These are phyloP conservation scores for Azorinus chamasolen DNA, from an alignment of 2,888 invertebrate species.

Conservation along the genomic window DNA sequence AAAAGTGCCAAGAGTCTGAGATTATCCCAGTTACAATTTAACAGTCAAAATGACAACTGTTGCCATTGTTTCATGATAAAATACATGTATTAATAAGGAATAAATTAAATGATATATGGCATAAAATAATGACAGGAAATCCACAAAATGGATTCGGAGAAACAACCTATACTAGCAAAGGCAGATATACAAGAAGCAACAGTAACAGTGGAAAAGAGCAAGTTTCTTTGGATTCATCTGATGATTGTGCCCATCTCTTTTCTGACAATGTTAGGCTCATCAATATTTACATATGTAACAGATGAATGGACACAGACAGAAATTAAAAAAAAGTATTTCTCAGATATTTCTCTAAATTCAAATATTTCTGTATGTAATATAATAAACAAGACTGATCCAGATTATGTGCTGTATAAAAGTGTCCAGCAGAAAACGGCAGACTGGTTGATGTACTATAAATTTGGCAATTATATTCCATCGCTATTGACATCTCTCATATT, in stretches of 20 bases:
- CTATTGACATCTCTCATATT: slow-evolving; percentile 32
- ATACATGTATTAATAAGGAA: no score
- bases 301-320: slow-evolving; percentile 53
- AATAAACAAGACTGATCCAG: slow-evolving; percentile 14
- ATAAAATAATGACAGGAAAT: no score
- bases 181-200: no score
- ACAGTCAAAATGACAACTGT: no score
- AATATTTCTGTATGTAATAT: slow-evolving; percentile 25
- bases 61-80: no score
- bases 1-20: no score
- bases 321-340: slow-evolving; percentile 17
- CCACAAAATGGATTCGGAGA: no score
- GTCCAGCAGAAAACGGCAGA: slow-evolving; percentile 20
- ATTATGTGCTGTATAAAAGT: slow-evolving; percentile 3
- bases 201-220: no score
- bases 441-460: slow-evolving; percentile 31
- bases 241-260: slow-evolving; percentile 5
- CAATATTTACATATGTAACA: slow-evolving; percentile 26
- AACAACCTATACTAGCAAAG: no score
- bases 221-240: not conserved
- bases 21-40: no score
- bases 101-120: no score
- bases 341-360: not conserved
- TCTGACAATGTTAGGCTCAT: slow-evolving; percentile 1
- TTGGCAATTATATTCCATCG: slow-evolving; percentile 26